These are phyloP conservation scores for Rotaria sp. DNA, from an alignment of 2,888 invertebrate species.

Conservation along the genomic window DNA sequence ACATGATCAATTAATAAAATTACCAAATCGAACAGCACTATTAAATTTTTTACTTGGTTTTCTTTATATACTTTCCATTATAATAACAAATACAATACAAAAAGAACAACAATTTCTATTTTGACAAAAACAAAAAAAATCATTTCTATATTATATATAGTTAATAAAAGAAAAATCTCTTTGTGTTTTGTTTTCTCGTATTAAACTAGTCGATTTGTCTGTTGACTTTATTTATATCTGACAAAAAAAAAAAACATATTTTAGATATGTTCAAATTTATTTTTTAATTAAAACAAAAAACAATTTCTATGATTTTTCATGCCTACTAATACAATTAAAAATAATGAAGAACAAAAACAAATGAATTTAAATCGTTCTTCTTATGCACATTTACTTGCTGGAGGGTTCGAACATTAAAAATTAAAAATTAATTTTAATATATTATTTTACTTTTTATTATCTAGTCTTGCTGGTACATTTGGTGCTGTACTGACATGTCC, in stretches of 20 bases:
- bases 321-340: neutral
- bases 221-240: neutral
- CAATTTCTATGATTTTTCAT: neutral
- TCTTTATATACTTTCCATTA: slow-evolving; percentile 70
- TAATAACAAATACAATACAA: slow-evolving; percentile 41
- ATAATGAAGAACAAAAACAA: neutral
- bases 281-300: neutral
- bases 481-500: slow-evolving; percentile 95
- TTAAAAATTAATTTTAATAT: neutral
- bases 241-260: neutral
- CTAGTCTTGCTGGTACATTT: slow-evolving; percentile 85
- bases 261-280: neutral
- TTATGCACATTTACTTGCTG: slow-evolving; percentile 31
- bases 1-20: slow-evolving; percentile 69
- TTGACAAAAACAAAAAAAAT: neutral
- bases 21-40: slow-evolving; percentile 79
- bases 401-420: slow-evolving; percentile 28
- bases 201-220: neutral
- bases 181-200: neutral
- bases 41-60: slow-evolving; percentile 82
- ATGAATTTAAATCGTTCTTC: slow-evolving; percentile 6
- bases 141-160: neutral
- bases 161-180: neutral
- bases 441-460: slow-evolving; percentile 44
- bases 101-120: neutral